Percentiles rank a stretch among this genome's conserved stretches.
Evolutionary conservation across 2,888 invertebrate species (phyloP).

Genomic region (Nephrocerus scutellatus): DNA sequence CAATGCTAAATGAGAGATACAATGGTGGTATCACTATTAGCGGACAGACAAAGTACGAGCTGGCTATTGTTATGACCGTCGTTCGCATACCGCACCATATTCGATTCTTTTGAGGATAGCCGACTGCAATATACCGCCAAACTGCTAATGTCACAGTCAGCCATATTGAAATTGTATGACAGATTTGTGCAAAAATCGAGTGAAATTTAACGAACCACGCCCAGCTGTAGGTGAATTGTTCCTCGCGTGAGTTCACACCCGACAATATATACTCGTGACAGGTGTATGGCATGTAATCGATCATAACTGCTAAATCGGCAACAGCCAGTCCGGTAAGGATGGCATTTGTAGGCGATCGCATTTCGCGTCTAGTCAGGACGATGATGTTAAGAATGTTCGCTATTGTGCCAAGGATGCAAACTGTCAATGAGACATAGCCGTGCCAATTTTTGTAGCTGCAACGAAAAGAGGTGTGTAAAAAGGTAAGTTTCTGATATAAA

Average conservation of each 20-base stretch:
- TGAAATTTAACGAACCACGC: slow-evolving; percentile 82
- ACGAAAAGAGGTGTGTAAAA: slow-evolving; percentile 19
- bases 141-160: slow-evolving; percentile 86
- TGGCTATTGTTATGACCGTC: slow-evolving; percentile 66
- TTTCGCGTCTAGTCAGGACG: slow-evolving; percentile 80
- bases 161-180: slow-evolving; percentile 88
- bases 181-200: slow-evolving; percentile 80
- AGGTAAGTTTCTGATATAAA: too few species aligned
- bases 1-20: slow-evolving; percentile 70
- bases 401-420: slow-evolving; percentile 83
- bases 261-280: slow-evolving; percentile 68
- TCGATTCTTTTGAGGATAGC: slow-evolving; percentile 71
- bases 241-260: slow-evolving; percentile 47
- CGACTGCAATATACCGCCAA: slow-evolving; percentile 84
- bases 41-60: slow-evolving; percentile 75
- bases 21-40: slow-evolving; percentile 62
- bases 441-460: slow-evolving; percentile 66
- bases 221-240: slow-evolving; percentile 64
- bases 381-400: slow-evolving; percentile 89
- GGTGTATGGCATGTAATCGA: slow-evolving; percentile 88
- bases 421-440: slow-evolving; percentile 76
- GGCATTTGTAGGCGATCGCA: slow-evolving; percentile 86
- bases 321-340: slow-evolving; percentile 86
- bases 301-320: slow-evolving; percentile 89
- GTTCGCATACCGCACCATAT: slow-evolving; percentile 75